A percentile compares a stretch with the other conserved stretches of the same genome.
Evolutionary conservation across 2,113 vertebrate species (phyloP).

Genomic region (Atrichornis clamosus): DNA sequence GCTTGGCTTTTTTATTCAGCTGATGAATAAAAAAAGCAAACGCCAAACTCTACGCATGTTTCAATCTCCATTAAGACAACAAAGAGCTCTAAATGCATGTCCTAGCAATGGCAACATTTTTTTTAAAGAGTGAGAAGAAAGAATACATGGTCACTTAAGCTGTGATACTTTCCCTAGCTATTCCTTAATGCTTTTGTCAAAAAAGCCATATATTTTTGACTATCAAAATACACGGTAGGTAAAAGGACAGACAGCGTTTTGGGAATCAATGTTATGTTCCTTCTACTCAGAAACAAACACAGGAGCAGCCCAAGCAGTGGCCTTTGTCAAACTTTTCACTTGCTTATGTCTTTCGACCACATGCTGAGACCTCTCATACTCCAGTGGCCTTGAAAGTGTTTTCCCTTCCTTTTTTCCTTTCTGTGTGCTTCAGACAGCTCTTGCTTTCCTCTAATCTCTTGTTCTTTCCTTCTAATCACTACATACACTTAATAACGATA

Average conservation of each 20-base stretch:
- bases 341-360: background rate
- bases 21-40: conserved; percentile 74
- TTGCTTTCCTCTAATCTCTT: conserved; percentile 38
- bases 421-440: background rate
- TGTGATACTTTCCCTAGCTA: background rate
- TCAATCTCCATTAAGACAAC: conserved; percentile 74
- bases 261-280: background rate
- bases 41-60: conserved; percentile 51
- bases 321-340: conserved; percentile 29
- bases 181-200: background rate
- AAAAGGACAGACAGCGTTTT: conserved; percentile 17
- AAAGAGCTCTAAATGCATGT: conserved; percentile 64
- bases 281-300: conserved; percentile 6
- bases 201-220: background rate
- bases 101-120: conserved; percentile 28
- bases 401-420: background rate
- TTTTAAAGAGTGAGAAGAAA: background rate
- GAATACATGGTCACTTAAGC: conserved; percentile 17
- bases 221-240: background rate
- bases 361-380: conserved; percentile 33
- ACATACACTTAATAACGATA: background rate
- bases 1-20: conserved; percentile 62
- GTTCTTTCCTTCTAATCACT: conserved; percentile 17
- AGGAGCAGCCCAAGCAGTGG: background rate
- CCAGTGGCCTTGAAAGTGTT: conserved; percentile 37